Evolutionary conservation across 2,113 vertebrate species (phyloP), one percentile per base, ranked within the genome.

Genomic region (Emydura subglobosa): DNA sequence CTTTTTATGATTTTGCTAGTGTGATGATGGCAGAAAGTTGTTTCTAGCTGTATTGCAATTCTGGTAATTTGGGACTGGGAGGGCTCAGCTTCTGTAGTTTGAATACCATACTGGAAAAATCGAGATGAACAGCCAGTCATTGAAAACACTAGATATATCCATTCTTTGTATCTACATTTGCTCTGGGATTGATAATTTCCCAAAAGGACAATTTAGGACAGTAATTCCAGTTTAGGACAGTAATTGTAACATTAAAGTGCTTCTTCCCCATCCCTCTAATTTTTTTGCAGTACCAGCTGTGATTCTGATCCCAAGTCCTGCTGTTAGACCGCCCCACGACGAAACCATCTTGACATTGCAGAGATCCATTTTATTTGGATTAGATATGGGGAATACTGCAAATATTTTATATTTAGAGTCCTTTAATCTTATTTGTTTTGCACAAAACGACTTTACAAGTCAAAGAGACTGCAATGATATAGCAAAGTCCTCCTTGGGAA

Each of bases 161-260:
- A 89, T 97, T 95, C 79, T 94, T 95, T 94, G 90, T 91, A 92
- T 94, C 84, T 89, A 90, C 42, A 86, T 86, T 89, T 94, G 80
- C 1, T 0, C 31, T 87, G 86, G 80, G 85, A 90, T 94, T 95
- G 94, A 96, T 78, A 96, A 57, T 22, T 95, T 95, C 78, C 93
- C 82, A 49, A 94, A 91, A 96, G 92, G 76, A 90, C 95, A 94
- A 39, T 39, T 39, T 39, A 39, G 39, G 39, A 39, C 39, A 94
- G 90, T 39, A 34, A 91, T 87, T 61, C 91, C 3, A 1, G 92
- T 89, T 21, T 89, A 90, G 88, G 85, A 94, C 82, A 94, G 59
- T 82, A 95, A 89, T 92, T 94, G 88, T 44, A 90, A 87, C 85
- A 91, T 68, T 49, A 88, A 72, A 85, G 17, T 89, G 54, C 92